Evolutionary conservation across 2,888 invertebrate genomes (phyloP).

Genomic region (Microplitis deprimator): DNA sequence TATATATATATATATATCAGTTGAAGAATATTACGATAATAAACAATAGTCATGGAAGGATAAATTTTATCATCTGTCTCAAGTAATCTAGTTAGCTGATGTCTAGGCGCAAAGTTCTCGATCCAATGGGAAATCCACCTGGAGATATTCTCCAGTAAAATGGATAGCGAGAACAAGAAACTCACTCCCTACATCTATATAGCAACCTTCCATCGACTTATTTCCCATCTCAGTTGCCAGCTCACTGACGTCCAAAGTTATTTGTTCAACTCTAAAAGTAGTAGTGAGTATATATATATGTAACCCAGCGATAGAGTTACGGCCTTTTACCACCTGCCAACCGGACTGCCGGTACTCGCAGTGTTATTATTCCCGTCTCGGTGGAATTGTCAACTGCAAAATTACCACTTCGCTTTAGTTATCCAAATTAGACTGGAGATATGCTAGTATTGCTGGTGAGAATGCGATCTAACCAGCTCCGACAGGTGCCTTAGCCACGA

Average conservation of each 20-base stretch:
- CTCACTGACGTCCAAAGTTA: constrained; percentile 13
- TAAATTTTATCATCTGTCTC: constrained; percentile 34
- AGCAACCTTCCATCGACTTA: constrained; percentile 25
- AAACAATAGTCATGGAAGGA: constrained; percentile 26
- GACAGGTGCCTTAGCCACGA: constrained; percentile 14
- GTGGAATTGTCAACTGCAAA: constrained; percentile 33
- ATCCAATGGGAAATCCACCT: constrained; percentile 38
- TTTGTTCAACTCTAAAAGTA: neutral
- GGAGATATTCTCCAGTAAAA: constrained; percentile 30
- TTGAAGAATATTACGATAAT: neutral
- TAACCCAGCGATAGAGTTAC: constrained; percentile 1
- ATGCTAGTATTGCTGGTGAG: neutral
- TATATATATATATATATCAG: too few species aligned
- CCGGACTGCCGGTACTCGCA: constrained; percentile 13
- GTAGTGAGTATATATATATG: neutral
- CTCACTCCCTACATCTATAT: neutral
- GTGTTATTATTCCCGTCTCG: constrained; percentile 20
- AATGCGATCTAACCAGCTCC: constrained; percentile 11
- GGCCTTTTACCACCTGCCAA: constrained; percentile 34
- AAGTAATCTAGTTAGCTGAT: constrained; percentile 34
- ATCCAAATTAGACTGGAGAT: constrained; percentile 28
- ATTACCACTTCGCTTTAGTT: constrained; percentile 36
- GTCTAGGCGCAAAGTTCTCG: constrained; percentile 27
- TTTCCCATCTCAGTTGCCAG: constrained; percentile 22
- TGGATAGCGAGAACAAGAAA: constrained; percentile 38